Percentiles rank a stretch among this genome's conserved stretches.
Conservation (phyloP, 1,140 invertebrate species). For the Trinorchestia longiramus region DNA sequence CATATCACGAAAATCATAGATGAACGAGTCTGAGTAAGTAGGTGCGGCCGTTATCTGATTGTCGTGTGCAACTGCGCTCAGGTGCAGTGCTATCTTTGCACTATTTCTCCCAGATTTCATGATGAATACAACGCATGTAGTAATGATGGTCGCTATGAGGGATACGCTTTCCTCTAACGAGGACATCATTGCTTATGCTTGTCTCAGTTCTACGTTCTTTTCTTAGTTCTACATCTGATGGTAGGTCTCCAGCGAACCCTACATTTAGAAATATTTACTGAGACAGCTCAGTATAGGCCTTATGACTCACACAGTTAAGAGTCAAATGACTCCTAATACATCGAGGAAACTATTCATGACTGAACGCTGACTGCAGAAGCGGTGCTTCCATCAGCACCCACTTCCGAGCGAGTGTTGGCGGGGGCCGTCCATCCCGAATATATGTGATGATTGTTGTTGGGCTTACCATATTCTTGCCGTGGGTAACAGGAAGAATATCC, state of each 20-base stretch:
- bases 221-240: neutral
- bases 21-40: neutral
- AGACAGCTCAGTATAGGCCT: neutral
- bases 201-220: neutral
- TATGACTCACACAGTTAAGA: neutral
- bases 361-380: neutral
- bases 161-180: neutral
- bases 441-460: constrained; percentile 12
- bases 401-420: neutral
- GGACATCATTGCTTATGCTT: neutral
- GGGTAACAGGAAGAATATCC: constrained; percentile 54
- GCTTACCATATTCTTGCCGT: constrained; percentile 10
- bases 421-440: neutral
- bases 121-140: neutral
- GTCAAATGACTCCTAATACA: neutral
- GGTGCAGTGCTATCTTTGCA: neutral
- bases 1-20: too few relatives aligned
- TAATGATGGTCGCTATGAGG: too few relatives aligned
- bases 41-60: neutral
- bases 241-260: neutral
- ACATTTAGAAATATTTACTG: neutral
- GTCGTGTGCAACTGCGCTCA: neutral
- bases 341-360: neutral
- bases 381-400: neutral
- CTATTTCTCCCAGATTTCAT: neutral